These are phyloP conservation scores for Gisinianus flammeolus DNA, from an alignment of 2,888 invertebrate species.

Conservation along the genomic window DNA sequence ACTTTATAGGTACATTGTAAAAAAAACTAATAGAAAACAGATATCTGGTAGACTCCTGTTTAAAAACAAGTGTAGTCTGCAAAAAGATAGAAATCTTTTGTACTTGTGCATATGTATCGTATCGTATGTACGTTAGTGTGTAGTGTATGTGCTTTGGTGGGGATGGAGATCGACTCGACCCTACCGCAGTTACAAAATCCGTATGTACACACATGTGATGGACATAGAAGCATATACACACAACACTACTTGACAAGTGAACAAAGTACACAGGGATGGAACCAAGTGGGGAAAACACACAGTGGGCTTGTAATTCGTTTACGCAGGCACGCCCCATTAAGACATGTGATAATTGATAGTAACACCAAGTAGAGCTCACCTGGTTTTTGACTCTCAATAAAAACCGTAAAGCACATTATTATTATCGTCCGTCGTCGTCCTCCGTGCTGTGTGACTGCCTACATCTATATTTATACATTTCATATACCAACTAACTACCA, in stretches of 20 bases:
- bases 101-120: too few species aligned
- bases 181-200: constrained; percentile 7
- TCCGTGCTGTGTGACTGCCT: neutral
- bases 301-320: constrained; percentile 37
- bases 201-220: neutral
- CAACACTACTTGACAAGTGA: too few species aligned
- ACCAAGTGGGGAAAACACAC: constrained; percentile 39
- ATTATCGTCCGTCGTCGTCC: constrained; percentile 8
- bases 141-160: neutral
- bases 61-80: neutral
- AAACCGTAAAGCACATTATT: constrained; percentile 38
- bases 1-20: neutral
- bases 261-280: constrained; percentile 4
- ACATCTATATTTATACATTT: too few species aligned
- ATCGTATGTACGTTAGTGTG: too few species aligned
- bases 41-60: neutral
- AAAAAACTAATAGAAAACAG: neutral
- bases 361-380: constrained; percentile 36
- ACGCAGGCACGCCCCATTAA: constrained; percentile 33
- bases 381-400: constrained; percentile 22
- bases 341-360: constrained; percentile 44
- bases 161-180: neutral
- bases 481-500: too few species aligned
- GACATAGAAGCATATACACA: neutral
- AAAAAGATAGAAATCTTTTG: constrained; percentile 5